A percentile compares a stretch with the other conserved stretches of the same genome.
These are phyloP conservation scores for Sialia sialis DNA, from an alignment of 2,113 vertebrate genomes.

Conservation along the genomic window DNA sequence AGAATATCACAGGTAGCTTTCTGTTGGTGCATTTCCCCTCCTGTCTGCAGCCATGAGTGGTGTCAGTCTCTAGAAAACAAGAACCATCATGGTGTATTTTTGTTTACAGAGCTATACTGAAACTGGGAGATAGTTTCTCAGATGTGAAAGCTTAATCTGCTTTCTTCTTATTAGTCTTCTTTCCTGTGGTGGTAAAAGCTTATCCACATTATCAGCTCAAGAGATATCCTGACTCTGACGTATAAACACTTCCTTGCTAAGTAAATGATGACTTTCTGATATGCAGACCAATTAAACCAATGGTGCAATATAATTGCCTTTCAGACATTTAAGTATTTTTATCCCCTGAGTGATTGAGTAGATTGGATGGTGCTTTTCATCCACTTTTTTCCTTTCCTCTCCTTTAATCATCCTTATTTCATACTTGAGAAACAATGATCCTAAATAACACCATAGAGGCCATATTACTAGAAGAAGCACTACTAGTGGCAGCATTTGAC, in stretches of 20 bases:
- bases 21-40: background rate
- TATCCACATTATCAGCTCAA: background rate
- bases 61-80: background rate
- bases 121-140: background rate
- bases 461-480: background rate
- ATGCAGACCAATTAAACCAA: background rate
- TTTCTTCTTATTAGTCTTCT: background rate
- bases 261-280: background rate
- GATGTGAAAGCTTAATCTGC: background rate
- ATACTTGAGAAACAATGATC: background rate
- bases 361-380: background rate
- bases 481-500: background rate
- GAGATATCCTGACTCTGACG: background rate
- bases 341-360: background rate
- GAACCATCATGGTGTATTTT: background rate
- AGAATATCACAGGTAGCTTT: background rate
- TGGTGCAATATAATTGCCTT: background rate
- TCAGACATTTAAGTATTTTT: background rate
- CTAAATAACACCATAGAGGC: background rate
- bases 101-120: background rate
- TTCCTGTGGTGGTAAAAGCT: background rate
- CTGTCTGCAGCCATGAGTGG: background rate
- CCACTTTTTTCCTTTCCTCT: background rate
- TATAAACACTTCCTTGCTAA: background rate
- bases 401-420: background rate